Percentiles rank a stretch among this genome's conserved stretches.
Evolutionary conservation across 2,113 vertebrate genomes (phyloP).

Genomic region (Sinocyclocheilus anshuiensis): DNA sequence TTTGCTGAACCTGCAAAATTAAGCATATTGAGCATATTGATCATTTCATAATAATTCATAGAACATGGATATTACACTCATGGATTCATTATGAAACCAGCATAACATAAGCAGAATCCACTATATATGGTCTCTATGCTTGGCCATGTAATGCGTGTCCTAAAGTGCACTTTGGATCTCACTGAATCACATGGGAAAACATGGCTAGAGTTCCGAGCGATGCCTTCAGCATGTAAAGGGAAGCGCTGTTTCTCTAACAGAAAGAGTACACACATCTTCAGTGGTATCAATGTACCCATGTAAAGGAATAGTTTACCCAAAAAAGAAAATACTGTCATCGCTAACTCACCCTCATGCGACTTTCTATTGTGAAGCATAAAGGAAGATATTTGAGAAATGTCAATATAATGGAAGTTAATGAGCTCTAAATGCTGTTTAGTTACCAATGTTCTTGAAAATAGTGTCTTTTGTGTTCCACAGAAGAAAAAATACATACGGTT

Average conservation of each 20-base stretch:
- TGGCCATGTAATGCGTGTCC: neutral
- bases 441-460: neutral
- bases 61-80: neutral
- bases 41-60: neutral
- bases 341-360: neutral
- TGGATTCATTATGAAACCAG: neutral
- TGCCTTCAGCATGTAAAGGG: slow-evolving; percentile 1
- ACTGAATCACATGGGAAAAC: slow-evolving; percentile 8
- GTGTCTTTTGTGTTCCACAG: neutral
- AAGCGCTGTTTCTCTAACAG: neutral
- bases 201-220: neutral
- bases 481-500: neutral
- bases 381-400: neutral
- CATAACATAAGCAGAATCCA: neutral
- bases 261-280: neutral
- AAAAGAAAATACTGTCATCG: neutral
- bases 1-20: neutral
- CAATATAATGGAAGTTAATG: neutral
- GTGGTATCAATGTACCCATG: neutral
- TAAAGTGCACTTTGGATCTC: slow-evolving; percentile 21
- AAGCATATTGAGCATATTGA: neutral
- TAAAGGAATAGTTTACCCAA: neutral
- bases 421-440: neutral
- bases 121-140: neutral
- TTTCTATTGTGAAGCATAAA: neutral